Base-by-base conservation (phyloP, 1,140 invertebrate genomes). In the Metopolophium dirhodum region DNA sequence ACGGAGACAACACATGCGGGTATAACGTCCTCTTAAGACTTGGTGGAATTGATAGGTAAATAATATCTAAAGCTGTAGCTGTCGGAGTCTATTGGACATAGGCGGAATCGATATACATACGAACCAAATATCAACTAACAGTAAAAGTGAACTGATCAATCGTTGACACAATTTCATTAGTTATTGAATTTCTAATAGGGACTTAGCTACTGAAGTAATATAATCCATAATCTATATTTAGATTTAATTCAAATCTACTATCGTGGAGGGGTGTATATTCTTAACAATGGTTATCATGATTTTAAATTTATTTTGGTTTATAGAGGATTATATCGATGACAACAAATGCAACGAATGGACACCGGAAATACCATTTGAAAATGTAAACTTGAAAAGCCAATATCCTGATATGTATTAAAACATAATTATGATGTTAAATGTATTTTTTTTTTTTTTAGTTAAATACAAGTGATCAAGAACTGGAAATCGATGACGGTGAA, bases 351-450 rank as follows among this genome's bases (percentile, higher is more conserved):
- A 90, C 51, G 88, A 98, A 94, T 98, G 98, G 98, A 98, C 97
- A 41, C 98, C 98, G 0, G 98, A 98, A 95, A 98, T 98, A 95
- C 98, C 98, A 6, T 99, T 99, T 94, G 97, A 98, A 96, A 98
- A 98, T 95, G 98, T 98, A 95, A 95, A 96, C 95, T 22, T 77
- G 20, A n/a, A 90, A 57, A 90, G 82, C 11, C 23, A 61, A 93
- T 35, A 45, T 22, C 23, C 45, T 90, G 1, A 54, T 54, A 82
- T 22, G 0, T 41, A 18, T 86, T 68, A 30, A 22, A 49, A 35
- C 14, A 30, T 7, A n/a, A 87, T 87, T 49, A n/a, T 49, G 2
- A 35, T 20, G n/a, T 51, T 35, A 37, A 51, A n/a, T 51, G 8
- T 49, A 22, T 87, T 82, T 8, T 26, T 47, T 35, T 57, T 94